Base-by-base conservation (phyloP, 2,113 vertebrate species). In the Coptodon bakossiorum region DNA sequence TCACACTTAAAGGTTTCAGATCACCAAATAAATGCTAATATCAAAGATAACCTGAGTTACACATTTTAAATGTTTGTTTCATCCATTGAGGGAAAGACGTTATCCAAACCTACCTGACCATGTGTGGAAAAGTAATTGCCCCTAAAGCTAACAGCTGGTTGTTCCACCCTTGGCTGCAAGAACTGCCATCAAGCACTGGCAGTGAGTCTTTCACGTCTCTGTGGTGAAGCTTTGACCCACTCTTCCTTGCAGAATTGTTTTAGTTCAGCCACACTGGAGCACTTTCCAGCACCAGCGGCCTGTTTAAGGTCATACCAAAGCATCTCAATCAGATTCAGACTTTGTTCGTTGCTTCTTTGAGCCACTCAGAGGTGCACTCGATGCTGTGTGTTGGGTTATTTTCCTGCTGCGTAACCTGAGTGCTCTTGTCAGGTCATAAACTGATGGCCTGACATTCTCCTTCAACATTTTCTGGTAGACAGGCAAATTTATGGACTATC, bases 21-120 rank as follows among this genome's bases (percentile, higher is more conserved):
- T 61, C 57, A 57, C 11, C 54, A 61, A 66, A 12, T 12, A 11
- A 66, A 66, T n/a, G 31, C 19, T 66, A n/a, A 66, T 7, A 12
- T 36, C 31, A 36, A 36, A 66, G 61, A 66, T 66, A n/a, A 66
- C 31, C 31, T 11, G 61, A 66, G 61, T 66, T 66, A 19, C 61
- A 66, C 31, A n/a, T 66, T n/a, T 36, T n/a, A 66, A 36, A 66
- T 36, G 31, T 36, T 19, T 1, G 31, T 36, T 36, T 66, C 17
- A 11, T 36, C 14, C 31, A 36, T 0, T 7, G 31, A 66, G 61
- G 31, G 9, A 2, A 7, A 36, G 31, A 7, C 1, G 1, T 11
- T n/a, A 66, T 63, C 31, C 59, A 36, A 1, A 36, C 31, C 59
- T 63, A n/a, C 31, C 59, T 0, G 29, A 0, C 0, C 59, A 19